phyloP scores from a whole-genome alignment of 2,888 invertebrate species.

The Cacoxenus indagator region DNA sequence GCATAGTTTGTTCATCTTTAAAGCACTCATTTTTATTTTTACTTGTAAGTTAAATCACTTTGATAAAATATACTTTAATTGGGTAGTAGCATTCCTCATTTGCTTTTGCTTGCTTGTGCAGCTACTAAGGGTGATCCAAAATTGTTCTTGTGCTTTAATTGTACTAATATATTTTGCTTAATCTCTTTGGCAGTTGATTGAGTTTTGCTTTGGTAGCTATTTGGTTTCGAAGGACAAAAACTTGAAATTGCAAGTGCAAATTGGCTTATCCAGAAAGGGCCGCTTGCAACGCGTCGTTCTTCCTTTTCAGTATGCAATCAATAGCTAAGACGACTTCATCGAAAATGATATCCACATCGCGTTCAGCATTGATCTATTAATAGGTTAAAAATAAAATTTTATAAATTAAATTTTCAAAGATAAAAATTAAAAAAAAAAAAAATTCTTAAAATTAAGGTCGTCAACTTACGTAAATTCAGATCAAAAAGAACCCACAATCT shows the following conservation, averaged over 20 bases:
- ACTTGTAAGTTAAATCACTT: neutral
- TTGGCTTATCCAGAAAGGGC: conserved; percentile 43
- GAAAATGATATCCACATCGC: conserved; percentile 83
- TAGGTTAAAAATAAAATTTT: conserved; percentile 49
- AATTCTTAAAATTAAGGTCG: neutral
- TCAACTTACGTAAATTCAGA: neutral
- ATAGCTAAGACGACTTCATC: conserved; percentile 76
- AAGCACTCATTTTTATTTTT: neutral
- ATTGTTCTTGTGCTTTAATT: neutral
- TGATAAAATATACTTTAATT: conserved; percentile 14
- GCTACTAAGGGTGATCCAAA: conserved; percentile 16
- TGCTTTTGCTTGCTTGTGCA: conserved; percentile 8
- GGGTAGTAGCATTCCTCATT: conserved; percentile 10
- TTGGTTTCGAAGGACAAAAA: neutral
- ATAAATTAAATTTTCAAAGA: neutral
- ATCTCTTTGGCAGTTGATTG: conserved; percentile 22
- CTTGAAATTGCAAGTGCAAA: conserved; percentile 19
- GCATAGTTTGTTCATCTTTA: neutral
- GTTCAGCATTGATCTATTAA: conserved; percentile 90
- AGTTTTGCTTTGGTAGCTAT: conserved; percentile 19
- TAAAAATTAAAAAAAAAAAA: neutral
- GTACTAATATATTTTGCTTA: conserved; percentile 2
- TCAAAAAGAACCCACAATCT: neutral
- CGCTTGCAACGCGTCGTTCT: conserved; percentile 48
- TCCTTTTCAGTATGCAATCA: conserved; percentile 72